These are phyloP conservation scores for Sebastes trivittatus DNA, from an alignment of 2,797 vertebrate species.

Conservation along the genomic window DNA sequence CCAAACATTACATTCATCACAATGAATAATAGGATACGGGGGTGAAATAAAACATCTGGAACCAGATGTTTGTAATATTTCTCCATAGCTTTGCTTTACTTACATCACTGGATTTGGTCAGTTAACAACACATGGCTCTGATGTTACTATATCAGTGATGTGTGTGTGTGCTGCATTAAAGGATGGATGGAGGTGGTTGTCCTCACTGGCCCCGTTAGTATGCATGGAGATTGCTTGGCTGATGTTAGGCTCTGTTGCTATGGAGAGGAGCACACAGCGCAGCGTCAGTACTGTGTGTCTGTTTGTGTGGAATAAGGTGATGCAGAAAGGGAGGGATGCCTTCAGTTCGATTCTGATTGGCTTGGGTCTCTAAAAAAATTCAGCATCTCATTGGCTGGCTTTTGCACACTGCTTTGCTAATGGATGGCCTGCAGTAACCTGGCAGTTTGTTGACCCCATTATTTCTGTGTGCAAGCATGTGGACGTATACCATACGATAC, in stretches of 20 bases:
- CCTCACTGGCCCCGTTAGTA: slow-evolving; percentile 51
- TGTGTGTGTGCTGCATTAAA: slow-evolving; percentile 1
- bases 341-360: slow-evolving; percentile 63
- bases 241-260: slow-evolving; percentile 80
- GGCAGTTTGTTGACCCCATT: slow-evolving; percentile 75
- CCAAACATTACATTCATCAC: neutral
- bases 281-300: slow-evolving; percentile 59
- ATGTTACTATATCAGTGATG: neutral
- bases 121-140: neutral
- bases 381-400: slow-evolving; percentile 60
- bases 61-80: too few species aligned
- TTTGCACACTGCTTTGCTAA: slow-evolving; percentile 44
- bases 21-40: neutral
- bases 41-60: neutral
- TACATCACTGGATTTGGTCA: neutral
- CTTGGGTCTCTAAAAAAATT: slow-evolving; percentile 23
- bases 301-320: slow-evolving; percentile 42
- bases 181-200: neutral
- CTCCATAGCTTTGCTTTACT: too few species aligned
- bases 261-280: slow-evolving; percentile 69
- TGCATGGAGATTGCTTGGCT: slow-evolving; percentile 61
- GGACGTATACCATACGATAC: neutral
- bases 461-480: slow-evolving; percentile 31
- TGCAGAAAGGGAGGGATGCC: slow-evolving; percentile 55
- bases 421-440: slow-evolving; percentile 70